phyloP scores from a whole-genome alignment of 1,140 invertebrate genomes.

The Bombus polaris region DNA sequence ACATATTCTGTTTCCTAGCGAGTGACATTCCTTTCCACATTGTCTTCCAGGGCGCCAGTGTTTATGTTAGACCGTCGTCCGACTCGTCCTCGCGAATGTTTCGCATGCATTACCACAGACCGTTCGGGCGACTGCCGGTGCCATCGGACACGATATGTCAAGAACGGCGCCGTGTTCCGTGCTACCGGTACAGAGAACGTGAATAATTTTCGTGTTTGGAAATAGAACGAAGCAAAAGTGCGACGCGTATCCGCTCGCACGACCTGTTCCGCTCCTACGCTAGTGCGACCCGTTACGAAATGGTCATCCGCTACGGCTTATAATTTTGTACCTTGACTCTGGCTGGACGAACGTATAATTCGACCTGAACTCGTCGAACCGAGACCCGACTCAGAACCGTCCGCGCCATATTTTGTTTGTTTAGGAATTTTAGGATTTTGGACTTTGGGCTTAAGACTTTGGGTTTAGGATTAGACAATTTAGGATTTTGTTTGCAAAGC shows the following conservation, averaged over 20 bases:
- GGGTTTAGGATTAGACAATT: fast-evolving
- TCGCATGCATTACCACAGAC: neutral
- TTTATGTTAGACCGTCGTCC: constrained; percentile 33
- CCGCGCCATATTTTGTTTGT: neutral
- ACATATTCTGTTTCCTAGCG: constrained; percentile 42
- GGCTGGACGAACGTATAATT: neutral
- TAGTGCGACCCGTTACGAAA: constrained; percentile 4
- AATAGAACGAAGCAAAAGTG: constrained; percentile 70
- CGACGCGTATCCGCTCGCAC: neutral
- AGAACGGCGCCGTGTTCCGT: constrained; percentile 64
- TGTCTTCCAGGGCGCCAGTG: constrained; percentile 47
- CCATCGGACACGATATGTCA: constrained; percentile 63
- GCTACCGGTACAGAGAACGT: constrained; percentile 41
- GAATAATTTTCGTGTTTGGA: constrained; percentile 69
- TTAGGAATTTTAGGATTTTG: neutral
- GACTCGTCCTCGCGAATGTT: neutral
- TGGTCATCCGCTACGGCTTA: neutral
- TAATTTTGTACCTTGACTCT: constrained; percentile 19
- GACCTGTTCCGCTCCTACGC: constrained; percentile 36
- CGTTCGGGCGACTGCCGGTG: constrained; percentile 14
- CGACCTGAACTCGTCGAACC: neutral
- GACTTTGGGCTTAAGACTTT: fast-evolving
- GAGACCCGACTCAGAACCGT: fast-evolving
- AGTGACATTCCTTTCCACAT: constrained; percentile 49
- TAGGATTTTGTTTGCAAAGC: too few species aligned